A percentile compares a stretch with the other conserved stretches of the same genome.
Conservation (phyloP, 2,888 invertebrate genomes). For the Hartigia nigra region DNA sequence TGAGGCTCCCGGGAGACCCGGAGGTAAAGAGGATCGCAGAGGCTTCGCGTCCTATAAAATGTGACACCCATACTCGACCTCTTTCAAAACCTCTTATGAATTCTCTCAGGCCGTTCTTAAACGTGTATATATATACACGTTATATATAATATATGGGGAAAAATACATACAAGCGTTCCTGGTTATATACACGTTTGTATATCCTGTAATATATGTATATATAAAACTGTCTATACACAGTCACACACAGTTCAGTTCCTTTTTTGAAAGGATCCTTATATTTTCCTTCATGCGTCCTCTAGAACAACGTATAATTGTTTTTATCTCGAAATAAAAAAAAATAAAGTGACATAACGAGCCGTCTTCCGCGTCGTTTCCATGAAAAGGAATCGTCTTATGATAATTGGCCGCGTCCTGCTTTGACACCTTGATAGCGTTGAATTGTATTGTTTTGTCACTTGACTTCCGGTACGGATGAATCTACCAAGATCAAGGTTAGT, state of each 20-base stretch:
- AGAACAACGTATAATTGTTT: neutral
- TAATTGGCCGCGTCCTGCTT: neutral
- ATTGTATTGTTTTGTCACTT: neutral
- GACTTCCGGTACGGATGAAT: neutral
- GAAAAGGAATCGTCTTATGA: neutral
- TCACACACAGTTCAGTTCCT: too few species aligned
- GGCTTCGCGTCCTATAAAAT: constrained; percentile 31
- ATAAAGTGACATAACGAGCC: neutral
- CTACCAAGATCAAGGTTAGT: neutral
- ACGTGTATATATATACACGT: neutral
- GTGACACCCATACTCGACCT: constrained; percentile 20
- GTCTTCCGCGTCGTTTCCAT: neutral
- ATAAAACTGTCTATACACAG: too few species aligned
- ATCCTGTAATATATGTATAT: too few species aligned
- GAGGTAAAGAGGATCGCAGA: constrained; percentile 25
- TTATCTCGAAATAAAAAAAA: neutral
- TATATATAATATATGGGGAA: neutral
- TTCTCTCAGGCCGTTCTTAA: neutral
- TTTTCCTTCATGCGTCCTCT: neutral
- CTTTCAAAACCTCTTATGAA: constrained; percentile 4
- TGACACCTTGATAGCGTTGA: neutral
- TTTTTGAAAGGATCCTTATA: neutral
- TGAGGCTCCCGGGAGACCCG: constrained; percentile 40
- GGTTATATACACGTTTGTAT: neutral
- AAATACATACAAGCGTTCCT: neutral